phyloP scores from a whole-genome alignment of 2,888 invertebrate species.

The Polyploca ridens region DNA sequence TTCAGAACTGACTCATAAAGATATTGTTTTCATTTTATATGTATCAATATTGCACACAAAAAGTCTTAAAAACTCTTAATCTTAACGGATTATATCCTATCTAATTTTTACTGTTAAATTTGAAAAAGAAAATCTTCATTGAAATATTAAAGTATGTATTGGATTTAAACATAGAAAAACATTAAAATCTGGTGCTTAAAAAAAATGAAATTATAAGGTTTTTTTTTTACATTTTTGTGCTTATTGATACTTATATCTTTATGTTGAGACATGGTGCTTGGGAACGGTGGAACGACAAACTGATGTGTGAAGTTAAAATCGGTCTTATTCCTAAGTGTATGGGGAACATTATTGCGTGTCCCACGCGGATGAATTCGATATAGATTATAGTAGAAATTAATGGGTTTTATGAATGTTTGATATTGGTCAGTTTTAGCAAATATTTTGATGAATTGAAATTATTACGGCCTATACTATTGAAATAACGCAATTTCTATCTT shows the following conservation, averaged over 20 bases:
- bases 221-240: not conserved
- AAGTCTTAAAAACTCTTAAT: too few relatives aligned
- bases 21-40: not conserved
- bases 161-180: too few relatives aligned
- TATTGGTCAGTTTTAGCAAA: conserved; percentile 10
- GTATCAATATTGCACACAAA: too few relatives aligned
- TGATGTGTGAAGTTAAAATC: conserved; percentile 36
- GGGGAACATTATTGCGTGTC: not conserved
- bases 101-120: too few relatives aligned
- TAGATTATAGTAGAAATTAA: not conserved
- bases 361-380: not conserved
- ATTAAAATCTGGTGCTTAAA: too few relatives aligned
- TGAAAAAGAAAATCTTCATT: too few relatives aligned
- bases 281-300: conserved; percentile 48
- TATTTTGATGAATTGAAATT: not conserved
- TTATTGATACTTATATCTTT: not conserved
- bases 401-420: not conserved
- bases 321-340: conserved; percentile 29
- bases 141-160: too few relatives aligned
- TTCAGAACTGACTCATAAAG: not conserved
- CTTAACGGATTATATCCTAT: too few relatives aligned
- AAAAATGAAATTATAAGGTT: too few relatives aligned
- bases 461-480: too few relatives aligned
- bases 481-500: too few relatives aligned
- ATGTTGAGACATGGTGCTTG: conserved; percentile 50